Evolutionary conservation across 2,797 vertebrate genomes (phyloP).

Genomic region (Hoplostethus mediterraneus): DNA sequence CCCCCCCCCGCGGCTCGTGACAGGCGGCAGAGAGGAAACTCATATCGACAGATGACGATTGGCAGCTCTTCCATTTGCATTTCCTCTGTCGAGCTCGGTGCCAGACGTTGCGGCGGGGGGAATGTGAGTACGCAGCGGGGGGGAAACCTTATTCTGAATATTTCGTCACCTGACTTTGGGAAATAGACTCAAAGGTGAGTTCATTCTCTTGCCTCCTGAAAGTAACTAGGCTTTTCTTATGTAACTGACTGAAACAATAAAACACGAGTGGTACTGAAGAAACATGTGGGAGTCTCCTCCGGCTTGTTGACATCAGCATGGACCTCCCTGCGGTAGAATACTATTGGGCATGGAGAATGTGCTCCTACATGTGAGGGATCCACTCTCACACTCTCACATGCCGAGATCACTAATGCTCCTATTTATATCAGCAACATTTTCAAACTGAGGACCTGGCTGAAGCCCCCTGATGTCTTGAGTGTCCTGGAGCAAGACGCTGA

Average conservation of each 20-base stretch:
- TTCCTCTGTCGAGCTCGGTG: slow-evolving; percentile 54
- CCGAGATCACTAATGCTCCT: slow-evolving; percentile 44
- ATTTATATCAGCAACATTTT: slow-evolving; percentile 40
- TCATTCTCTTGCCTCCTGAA: slow-evolving; percentile 11
- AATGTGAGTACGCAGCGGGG: slow-evolving; percentile 32
- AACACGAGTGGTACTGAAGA: slow-evolving; percentile 36
- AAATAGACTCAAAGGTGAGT: slow-evolving; percentile 23
- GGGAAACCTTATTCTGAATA: slow-evolving; percentile 21
- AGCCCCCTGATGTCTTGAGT: not conserved
- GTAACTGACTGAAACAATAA: slow-evolving; percentile 44
- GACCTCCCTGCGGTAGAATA: slow-evolving; percentile 53
- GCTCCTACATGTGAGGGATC: slow-evolving; percentile 20
- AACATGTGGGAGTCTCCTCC: slow-evolving; percentile 46
- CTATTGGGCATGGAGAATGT: slow-evolving; percentile 42
- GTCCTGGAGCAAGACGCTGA: slow-evolving; percentile 19
- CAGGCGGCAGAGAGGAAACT: slow-evolving; percentile 53
- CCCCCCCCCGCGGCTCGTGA: slow-evolving; percentile 46
- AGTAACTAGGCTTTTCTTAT: slow-evolving; percentile 42
- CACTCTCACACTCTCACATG: slow-evolving; percentile 7
- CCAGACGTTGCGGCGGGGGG: slow-evolving; percentile 48
- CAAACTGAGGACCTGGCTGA: not conserved
- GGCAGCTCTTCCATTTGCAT: slow-evolving; percentile 66
- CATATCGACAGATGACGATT: slow-evolving; percentile 47
- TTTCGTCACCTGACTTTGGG: slow-evolving; percentile 41
- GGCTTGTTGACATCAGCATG: slow-evolving; percentile 55